Evolutionary conservation across 2,888 invertebrate species (phyloP).

Genomic region (Tenthredo scrophulariae): DNA sequence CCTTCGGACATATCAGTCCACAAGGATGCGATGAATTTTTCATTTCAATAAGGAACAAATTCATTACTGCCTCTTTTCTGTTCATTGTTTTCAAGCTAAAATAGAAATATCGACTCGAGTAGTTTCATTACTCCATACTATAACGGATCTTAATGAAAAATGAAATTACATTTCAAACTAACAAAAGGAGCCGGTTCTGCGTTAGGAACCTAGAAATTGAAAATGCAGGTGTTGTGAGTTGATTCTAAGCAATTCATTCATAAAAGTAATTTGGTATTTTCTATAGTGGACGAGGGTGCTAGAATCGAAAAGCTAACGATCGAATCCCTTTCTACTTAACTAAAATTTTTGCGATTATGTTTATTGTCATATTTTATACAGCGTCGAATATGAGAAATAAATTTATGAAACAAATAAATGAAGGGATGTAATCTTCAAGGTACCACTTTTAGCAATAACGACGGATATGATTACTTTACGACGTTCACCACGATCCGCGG

Average conservation of each 20-base stretch:
- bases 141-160: not conserved
- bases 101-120: not conserved
- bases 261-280: not conserved
- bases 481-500: not conserved
- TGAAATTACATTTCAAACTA: slow-evolving; percentile 8
- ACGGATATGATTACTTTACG: not conserved
- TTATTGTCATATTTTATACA: not conserved
- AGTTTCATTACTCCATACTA: slow-evolving; percentile 35
- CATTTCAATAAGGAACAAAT: not conserved
- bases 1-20: not conserved
- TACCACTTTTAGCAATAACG: not conserved
- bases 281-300: not conserved
- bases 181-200: slow-evolving; percentile 28
- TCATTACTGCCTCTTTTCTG: not conserved
- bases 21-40: not conserved
- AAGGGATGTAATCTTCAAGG: not conserved
- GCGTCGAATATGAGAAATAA: not conserved
- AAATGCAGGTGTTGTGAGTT: slow-evolving; percentile 36
- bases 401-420: not conserved
- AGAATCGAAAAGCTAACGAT: slow-evolving; percentile 5
- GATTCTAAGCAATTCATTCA: not conserved
- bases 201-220: slow-evolving; percentile 40
- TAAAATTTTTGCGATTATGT: not conserved
- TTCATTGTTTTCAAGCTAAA: not conserved
- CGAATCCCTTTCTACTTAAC: not conserved